Evolutionary conservation across 2,797 vertebrate species (phyloP), one percentile per base, ranked within the genome.

Genomic region (Picus viridis): DNA sequence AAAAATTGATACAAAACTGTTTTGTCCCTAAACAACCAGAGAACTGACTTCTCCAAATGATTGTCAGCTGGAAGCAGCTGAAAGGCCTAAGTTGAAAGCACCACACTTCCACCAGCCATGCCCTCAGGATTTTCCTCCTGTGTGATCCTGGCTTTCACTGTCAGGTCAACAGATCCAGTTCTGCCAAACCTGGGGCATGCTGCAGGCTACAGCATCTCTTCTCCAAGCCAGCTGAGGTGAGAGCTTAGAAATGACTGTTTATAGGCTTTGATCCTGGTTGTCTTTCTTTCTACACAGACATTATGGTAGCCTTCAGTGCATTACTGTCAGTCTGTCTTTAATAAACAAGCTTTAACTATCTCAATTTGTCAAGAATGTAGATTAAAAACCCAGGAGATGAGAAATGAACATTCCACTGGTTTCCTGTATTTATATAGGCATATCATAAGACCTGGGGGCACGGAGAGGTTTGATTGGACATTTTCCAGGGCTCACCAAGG

Each of bases 151-250:
- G 14, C n/a, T 70, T 89, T 81, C 41, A 43, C 14, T 20, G 14
- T 62, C 54, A 54, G 29, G 39, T 58, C 61, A 82, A 24, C 9
- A 79, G 70, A 65, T 9, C 12, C 23, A 29, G 12, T 30, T 79
- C 71, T 79, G 62, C 30, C 69, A 88, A 89, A 79, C 17, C 7
- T 4, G 73, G 68, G 49, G 62, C 2, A 3, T 2, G 11, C n/a
- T 83, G 24, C 30, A 78, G n/a, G 41, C 36, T 59, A 27, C 6
- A n/a, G 11, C 30, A 58, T 20, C 64, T 70, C 76, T 30, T 57
- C 2, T 4, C 56, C 53, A 56, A 68, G 49, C 23, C 61, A 72
- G 45, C 1, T 27, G 9, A 6, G 15, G 10, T 0, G 0, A 73
- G 64, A 82, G 29, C 61, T 84, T 41, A 76, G 74, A 86, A 90